A percentile compares a stretch with the other conserved stretches of the same genome.
These are phyloP conservation scores for Copsychus sechellarum DNA, from an alignment of 2,113 vertebrate genomes.

Conservation along the genomic window DNA sequence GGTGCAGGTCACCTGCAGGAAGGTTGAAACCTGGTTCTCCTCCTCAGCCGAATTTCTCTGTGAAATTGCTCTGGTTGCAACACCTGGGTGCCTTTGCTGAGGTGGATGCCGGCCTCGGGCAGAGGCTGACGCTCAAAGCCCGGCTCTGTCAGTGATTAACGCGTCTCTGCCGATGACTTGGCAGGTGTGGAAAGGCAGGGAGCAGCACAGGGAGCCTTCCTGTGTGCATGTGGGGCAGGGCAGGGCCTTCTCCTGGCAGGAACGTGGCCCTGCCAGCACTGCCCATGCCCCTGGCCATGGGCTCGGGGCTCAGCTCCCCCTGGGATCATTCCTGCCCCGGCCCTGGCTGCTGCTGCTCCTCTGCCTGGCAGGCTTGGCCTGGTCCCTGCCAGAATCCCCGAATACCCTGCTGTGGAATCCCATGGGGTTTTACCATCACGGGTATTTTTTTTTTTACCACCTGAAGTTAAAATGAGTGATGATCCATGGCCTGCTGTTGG, in stretches of 20 bases:
- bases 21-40: not conserved
- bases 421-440: rapidly evolving
- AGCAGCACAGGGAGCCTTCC: not conserved
- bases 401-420: not conserved
- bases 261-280: slow-evolving; percentile 2
- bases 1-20: not conserved
- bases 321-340: rapidly evolving
- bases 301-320: not conserved
- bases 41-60: not conserved
- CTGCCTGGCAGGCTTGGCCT: rapidly evolving
- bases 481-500: not conserved
- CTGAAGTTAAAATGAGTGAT: not conserved
- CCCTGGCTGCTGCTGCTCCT: not conserved
- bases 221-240: not conserved
- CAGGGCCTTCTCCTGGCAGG: not conserved
- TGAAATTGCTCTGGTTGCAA: rapidly evolving
- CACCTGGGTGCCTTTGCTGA: not conserved
- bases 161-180: rapidly evolving
- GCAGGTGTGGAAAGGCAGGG: not conserved
- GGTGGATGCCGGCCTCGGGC: not conserved
- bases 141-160: rapidly evolving
- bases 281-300: not conserved
- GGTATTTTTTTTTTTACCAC: not conserved
- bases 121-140: not conserved
- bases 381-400: not conserved